These are phyloP conservation scores for Microctonus brassicae DNA, from an alignment of 2,888 invertebrate genomes.

Conservation along the genomic window DNA sequence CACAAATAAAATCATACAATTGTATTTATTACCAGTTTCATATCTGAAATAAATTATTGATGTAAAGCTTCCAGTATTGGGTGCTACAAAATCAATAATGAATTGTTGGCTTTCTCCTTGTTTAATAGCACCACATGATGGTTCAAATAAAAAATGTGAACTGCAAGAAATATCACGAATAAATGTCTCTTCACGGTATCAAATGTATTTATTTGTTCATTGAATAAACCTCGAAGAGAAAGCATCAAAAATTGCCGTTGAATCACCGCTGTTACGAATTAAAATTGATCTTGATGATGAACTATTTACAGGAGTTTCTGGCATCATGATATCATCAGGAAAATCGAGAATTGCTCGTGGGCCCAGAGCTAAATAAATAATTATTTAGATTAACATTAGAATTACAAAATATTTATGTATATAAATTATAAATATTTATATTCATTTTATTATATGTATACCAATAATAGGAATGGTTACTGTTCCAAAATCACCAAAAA, in stretches of 20 bases:
- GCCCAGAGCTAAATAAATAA: constrained; percentile 70
- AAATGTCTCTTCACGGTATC: no score
- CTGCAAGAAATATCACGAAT: constrained; percentile 44
- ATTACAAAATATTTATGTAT: background rate
- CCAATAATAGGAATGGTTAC: constrained; percentile 76
- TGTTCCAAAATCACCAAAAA: constrained; percentile 72
- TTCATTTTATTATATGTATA: constrained; percentile 59
- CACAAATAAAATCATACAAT: no score
- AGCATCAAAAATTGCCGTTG: constrained; percentile 71
- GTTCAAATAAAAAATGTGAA: constrained; percentile 72
- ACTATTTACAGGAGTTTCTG: constrained; percentile 72
- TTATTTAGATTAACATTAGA: background rate
- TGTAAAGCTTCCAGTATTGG: constrained; percentile 68
- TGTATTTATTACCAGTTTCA: constrained; percentile 62
- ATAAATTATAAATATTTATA: background rate
- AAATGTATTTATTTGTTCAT: background rate
- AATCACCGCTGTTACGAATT: constrained; percentile 73
- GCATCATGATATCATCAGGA: constrained; percentile 73
- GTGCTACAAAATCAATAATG: constrained; percentile 72
- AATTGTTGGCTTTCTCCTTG: constrained; percentile 71
- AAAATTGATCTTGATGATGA: constrained; percentile 70
- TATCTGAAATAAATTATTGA: constrained; percentile 66
- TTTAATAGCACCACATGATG: constrained; percentile 71
- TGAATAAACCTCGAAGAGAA: constrained; percentile 64
- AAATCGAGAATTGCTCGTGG: constrained; percentile 74